These are phyloP conservation scores for Oryzias dopingdopingensis DNA, from an alignment of 2,797 vertebrate species.

Conservation along the genomic window DNA sequence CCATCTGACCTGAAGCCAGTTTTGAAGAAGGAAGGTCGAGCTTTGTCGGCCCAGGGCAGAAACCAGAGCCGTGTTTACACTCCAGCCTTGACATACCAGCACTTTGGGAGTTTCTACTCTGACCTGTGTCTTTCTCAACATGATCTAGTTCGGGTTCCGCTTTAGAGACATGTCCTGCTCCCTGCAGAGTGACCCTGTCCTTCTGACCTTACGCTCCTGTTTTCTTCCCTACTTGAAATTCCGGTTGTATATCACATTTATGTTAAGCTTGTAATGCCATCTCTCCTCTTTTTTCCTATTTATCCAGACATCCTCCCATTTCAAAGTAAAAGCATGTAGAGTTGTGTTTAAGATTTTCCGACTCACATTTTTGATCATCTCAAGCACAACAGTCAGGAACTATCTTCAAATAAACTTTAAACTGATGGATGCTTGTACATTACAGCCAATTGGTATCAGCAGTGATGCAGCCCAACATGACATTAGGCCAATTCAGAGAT, in stretches of 20 bases:
- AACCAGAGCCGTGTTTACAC: constrained; percentile 72
- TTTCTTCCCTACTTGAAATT: neutral
- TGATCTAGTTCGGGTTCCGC: constrained; percentile 43
- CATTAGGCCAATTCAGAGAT: neutral
- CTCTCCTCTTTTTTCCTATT: neutral
- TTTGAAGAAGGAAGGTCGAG: constrained; percentile 59
- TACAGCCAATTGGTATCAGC: neutral
- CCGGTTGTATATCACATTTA: neutral
- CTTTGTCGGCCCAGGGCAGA: constrained; percentile 58
- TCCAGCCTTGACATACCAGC: constrained; percentile 55
- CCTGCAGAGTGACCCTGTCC: constrained; percentile 25
- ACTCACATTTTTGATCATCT: no score
- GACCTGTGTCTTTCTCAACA: constrained; percentile 35
- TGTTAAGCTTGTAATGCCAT: neutral
- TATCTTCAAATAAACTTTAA: neutral
- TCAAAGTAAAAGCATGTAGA: no score
- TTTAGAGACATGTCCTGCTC: constrained; percentile 31
- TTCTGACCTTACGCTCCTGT: neutral
- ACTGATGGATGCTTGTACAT: neutral
- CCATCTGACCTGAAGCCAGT: constrained; percentile 53
- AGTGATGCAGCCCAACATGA: neutral
- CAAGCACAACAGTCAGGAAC: no score
- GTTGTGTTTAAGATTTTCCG: no score
- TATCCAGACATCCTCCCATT: neutral
- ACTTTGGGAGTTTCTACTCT: constrained; percentile 46